Evolutionary conservation across 2,888 invertebrate species (phyloP), one percentile per base, ranked within the genome.

Genomic region (Cabera pusaria): DNA sequence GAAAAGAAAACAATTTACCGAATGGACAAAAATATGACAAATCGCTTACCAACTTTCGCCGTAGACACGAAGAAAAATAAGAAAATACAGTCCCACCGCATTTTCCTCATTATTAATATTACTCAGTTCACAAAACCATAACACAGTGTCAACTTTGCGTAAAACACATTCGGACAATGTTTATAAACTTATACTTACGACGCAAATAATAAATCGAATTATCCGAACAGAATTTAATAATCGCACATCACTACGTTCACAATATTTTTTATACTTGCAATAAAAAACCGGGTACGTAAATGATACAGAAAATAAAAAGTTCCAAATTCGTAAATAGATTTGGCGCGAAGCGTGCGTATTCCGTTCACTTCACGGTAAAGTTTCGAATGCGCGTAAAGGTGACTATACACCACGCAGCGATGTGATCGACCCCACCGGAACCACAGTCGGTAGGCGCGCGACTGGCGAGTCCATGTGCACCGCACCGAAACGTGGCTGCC

Each of bases 351-450:
- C 52, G 58, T 51, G 58, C 72, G 67, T 65, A 50, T 66, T 64
- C 48, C 56, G 62, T 65, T 59, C 64, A 52, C 64, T 14, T 67
- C 73, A 65, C 67, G 67, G 60, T 57, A 63, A 64, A 59, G 64
- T 70, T 63, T 63, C 62, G 74, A 70, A 70, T 71, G 59, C 64
- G 60, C 64, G 54, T 52, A 74, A 82, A 76, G 82, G 72, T 59
- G 59, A 59, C 76, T 63, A 67, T 67, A 76, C 78, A 78, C 78
- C 16, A 51, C 62, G 49, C 55, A 76, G 77, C 32, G 35, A 29
- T 42, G 85, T 86, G 85, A 87, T 84, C 86, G 87, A 86, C 89
- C 88, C 89, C 75, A 89, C 90, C 89, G 90, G 90, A 90, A 89
- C 83, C 83, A 88, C 88, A 88, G 68, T 89, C 80, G 78, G 79